Base-by-base conservation (phyloP, 2,888 invertebrate genomes). In the Meliscaeva auricollis region DNA sequence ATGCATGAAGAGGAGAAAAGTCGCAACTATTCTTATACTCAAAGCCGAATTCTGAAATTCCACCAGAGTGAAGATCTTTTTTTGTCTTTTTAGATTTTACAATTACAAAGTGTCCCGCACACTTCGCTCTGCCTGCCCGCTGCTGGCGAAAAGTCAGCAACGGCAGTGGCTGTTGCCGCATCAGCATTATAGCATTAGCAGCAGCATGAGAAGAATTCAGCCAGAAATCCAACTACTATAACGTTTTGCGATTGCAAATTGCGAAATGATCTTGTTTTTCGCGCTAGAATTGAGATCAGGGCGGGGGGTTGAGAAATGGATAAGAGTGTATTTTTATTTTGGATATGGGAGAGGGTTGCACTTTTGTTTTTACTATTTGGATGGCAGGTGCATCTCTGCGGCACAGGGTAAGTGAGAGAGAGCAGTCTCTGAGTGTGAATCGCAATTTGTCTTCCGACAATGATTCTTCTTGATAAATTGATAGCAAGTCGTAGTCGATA, bases 31-130 rank as follows among this genome's bases (percentile, higher is more conserved):
- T 85, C 85, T 85, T 85, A 76, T 85, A 81, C 85, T 69, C 85
- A 85, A 85, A 81, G 81, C 85, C 85, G 81, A 85, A 85, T 85
- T 85, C 85, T 85, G 85, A 85, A 85, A 85, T 85, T 85, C 85
- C 85, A 85, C 85, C 73, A 83, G 38, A 38, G 78, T 46, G 74
- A 54, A 58, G 62, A 77, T 85, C 73, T 77, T 85, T 77, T 77
- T 85, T 85, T 85, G 81, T 85, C 81, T 81, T 77, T 73, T 76
- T 74, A 69, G 46, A 64, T 30, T 64, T 64, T 64, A 64, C 62
- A 64, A 46, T 64, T 46, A 20, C 64, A 64, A 64, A 46, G 13
- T 17, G 11, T 32, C 64, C 44, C 46, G 64, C 30, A 58, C 13
- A 5, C 62, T 20, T 44, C 64, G 30, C 8, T 4, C 54, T 26